Percentiles rank a stretch among this genome's conserved stretches.
Evolutionary conservation across 1,140 invertebrate species (phyloP).

Genomic region (Lepeophtheirus salmonis): DNA sequence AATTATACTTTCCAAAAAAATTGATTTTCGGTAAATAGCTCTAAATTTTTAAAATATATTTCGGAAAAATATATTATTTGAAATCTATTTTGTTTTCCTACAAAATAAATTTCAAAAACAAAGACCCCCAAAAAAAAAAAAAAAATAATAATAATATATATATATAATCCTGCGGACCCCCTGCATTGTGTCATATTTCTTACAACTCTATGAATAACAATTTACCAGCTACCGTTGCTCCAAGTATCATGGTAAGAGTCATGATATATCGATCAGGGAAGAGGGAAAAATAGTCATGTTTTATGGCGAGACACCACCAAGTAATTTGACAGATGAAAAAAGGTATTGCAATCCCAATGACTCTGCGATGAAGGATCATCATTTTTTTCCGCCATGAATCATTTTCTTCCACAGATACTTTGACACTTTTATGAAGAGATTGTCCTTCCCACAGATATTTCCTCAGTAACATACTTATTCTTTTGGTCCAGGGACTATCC

Average conservation of each 20-base stretch:
- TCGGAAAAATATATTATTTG: too few relatives aligned
- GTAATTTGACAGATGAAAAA: conserved; percentile 5
- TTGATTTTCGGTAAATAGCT: too few relatives aligned
- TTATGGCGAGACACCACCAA: conserved; percentile 9
- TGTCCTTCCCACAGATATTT: conserved; percentile 4
- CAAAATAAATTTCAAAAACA: too few relatives aligned
- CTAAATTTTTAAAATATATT: too few relatives aligned
- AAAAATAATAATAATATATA: too few relatives aligned
- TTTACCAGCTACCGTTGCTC: conserved; percentile 16
- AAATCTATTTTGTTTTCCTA: too few relatives aligned
- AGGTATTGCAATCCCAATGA: conserved; percentile 12
- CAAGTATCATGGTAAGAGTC: conserved; percentile 16
- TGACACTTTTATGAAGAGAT: not conserved
- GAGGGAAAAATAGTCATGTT: conserved; percentile 7
- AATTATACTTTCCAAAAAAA: too few relatives aligned
- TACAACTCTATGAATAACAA: too few relatives aligned
- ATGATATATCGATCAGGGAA: conserved; percentile 18
- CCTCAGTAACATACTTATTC: not conserved
- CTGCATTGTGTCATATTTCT: too few relatives aligned
- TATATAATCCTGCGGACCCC: too few relatives aligned
- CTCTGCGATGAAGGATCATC: conserved; percentile 1
- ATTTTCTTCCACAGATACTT: not conserved
- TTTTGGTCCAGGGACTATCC: not conserved
- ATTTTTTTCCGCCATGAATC: conserved; percentile 5
- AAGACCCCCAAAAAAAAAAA: too few relatives aligned